phyloP scores from a whole-genome alignment of 2,888 invertebrate species.

The Brenthis daphne region DNA sequence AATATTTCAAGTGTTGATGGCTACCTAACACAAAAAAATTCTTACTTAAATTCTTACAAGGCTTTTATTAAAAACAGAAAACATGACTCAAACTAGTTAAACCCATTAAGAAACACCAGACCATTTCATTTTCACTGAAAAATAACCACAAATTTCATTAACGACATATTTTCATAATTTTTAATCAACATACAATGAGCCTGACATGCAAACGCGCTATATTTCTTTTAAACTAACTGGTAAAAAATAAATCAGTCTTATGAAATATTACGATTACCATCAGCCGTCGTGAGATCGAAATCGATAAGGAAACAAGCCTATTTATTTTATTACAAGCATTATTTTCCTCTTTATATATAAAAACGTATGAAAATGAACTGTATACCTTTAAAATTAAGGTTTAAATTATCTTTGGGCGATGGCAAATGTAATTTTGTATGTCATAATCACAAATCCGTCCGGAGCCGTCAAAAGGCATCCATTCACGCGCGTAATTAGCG shows the following conservation, averaged over 20 bases:
- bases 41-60: conserved; percentile 6
- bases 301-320: conserved; percentile 51
- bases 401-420: conserved; percentile 2
- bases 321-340: conserved; percentile 37
- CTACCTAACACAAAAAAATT: conserved; percentile 4
- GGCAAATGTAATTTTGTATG: conserved; percentile 32
- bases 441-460: conserved; percentile 41
- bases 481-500: conserved; percentile 69
- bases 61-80: conserved; percentile 3
- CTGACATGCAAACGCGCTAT: conserved; percentile 56
- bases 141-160: conserved; percentile 25
- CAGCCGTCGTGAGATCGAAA: conserved; percentile 47
- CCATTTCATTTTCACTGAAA: conserved; percentile 14
- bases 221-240: conserved; percentile 38
- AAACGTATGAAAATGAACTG: conserved; percentile 15
- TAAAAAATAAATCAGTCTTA: conserved; percentile 52
- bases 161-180: conserved; percentile 47
- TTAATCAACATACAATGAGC: conserved; percentile 29
- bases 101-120: conserved; percentile 16
- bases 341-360: conserved; percentile 2
- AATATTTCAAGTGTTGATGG: conserved; percentile 9
- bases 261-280: conserved; percentile 54
- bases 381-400: conserved; percentile 15
- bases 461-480: conserved; percentile 55
- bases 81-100: conserved; percentile 5